Evolutionary conservation across 2,113 vertebrate species (phyloP), one percentile per base, ranked within the genome.

Genomic region (Anhinga anhinga): DNA sequence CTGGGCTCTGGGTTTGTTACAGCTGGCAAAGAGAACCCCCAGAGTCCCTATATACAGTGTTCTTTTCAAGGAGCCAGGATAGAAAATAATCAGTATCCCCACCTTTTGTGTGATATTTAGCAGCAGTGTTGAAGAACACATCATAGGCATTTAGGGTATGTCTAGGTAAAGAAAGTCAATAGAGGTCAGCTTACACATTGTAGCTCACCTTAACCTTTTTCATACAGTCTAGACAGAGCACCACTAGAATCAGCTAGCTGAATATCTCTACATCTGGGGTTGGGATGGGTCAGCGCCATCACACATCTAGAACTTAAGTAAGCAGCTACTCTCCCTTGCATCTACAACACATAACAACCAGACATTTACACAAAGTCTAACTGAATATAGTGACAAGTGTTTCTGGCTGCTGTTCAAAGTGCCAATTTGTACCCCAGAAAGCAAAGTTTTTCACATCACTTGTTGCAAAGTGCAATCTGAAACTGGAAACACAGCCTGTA

Each of bases 141-240:
- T 95, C 96, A 97, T 94, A 96, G 96, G 93, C 96, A 97, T 96
- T 97, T 97, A 97, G 93, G 97, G 95, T 86, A 85, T 96, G 92
- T 97, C 97, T 97, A 96, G 95, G 89, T 97, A 97, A 97, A 97
- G 92, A 97, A 97, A 97, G 89, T 93, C 97, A 65, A 95, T 96
- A 97, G 94, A 97, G 52, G 91, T 97, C 97, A 97, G 96, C 97
- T 97, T 53, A 97, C 96, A 94, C 59, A 86, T 89, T 79, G 97
- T 95, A 97, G 97, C 95, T 97, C 96, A 97, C 95, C 96, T 97
- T 95, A 95, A 92, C 94, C 96, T 95, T 97, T 97, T 97, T 94
- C 93, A 95, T 87, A 96, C 86, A 96, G 93, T 92, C 86, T 95
- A 96, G 94, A 95, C 90, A 97, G 90, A 97, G 86, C 88, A 95